A percentile compares a stretch with the other conserved stretches of the same genome.
Conservation (phyloP, 2,797 vertebrate genomes). For the Podargus strigoides region DNA sequence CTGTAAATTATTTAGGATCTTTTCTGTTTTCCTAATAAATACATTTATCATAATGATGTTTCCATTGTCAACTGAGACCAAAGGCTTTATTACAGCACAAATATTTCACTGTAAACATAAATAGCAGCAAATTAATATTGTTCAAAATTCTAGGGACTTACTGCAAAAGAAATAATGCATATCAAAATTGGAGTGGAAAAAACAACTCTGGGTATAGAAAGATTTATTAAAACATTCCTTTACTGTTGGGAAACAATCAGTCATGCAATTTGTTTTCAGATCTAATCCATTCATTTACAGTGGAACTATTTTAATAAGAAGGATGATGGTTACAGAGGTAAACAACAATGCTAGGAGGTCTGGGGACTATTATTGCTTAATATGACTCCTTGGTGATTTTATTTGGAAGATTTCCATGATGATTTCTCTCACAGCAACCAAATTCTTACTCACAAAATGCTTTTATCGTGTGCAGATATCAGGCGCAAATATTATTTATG, state of each 20-base stretch:
- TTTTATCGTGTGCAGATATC: not conserved
- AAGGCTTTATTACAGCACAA: not conserved
- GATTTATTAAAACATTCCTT: not conserved
- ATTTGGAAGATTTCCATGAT: not conserved
- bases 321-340: accelerated
- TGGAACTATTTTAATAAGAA: not conserved
- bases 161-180: not conserved
- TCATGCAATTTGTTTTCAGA: not conserved
- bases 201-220: not conserved
- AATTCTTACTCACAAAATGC: not conserved
- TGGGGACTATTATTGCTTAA: not conserved
- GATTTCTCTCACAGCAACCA: not conserved
- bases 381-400: not conserved
- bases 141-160: not conserved
- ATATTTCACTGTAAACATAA: not conserved
- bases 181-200: not conserved
- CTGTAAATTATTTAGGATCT: not conserved
- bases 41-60: not conserved
- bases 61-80: not conserved
- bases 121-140: not conserved
- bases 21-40: not conserved
- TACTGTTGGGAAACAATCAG: not conserved
- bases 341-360: not conserved
- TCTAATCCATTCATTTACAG: not conserved
- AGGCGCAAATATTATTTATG: not conserved